Conservation (phyloP, 2,113 vertebrate species). For the Amphiprion ocellaris region DNA sequence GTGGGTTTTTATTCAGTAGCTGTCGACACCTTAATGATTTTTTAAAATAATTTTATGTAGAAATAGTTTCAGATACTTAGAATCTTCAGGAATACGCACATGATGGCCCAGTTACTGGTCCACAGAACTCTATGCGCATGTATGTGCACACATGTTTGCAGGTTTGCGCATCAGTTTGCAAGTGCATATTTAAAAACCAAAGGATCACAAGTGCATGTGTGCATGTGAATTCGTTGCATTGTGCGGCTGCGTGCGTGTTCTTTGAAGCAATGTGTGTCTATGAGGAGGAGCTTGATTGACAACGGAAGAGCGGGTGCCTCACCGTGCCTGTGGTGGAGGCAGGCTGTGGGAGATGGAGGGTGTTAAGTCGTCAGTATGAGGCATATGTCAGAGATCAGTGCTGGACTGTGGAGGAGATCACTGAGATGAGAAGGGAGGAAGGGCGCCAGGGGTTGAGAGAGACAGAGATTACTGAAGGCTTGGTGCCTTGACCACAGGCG, state of each 20-base stretch:
- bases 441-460: conserved; percentile 31
- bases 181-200: conserved; percentile 1
- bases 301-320: conserved; percentile 40
- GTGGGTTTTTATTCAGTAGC: background rate
- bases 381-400: conserved; percentile 78
- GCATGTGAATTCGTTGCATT: conserved; percentile 42
- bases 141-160: background rate
- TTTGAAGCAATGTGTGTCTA: conserved; percentile 43
- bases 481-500: conserved; percentile 54
- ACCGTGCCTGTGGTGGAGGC: conserved; percentile 59
- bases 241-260: conserved; percentile 6
- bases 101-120: background rate
- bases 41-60: too few species aligned
- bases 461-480: conserved; percentile 67
- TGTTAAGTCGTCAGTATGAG: conserved; percentile 79
- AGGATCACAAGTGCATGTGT: conserved; percentile 26
- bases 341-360: conserved; percentile 60
- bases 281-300: conserved; percentile 54
- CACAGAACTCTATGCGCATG: background rate
- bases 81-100: background rate
- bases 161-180: conserved; percentile 30
- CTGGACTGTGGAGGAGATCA: conserved; percentile 56
- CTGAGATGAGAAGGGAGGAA: conserved; percentile 57
- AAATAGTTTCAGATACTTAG: too few species aligned
- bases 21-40: too few species aligned